phyloP scores from a whole-genome alignment of 2,888 invertebrate species.

The Caprella mutica region DNA sequence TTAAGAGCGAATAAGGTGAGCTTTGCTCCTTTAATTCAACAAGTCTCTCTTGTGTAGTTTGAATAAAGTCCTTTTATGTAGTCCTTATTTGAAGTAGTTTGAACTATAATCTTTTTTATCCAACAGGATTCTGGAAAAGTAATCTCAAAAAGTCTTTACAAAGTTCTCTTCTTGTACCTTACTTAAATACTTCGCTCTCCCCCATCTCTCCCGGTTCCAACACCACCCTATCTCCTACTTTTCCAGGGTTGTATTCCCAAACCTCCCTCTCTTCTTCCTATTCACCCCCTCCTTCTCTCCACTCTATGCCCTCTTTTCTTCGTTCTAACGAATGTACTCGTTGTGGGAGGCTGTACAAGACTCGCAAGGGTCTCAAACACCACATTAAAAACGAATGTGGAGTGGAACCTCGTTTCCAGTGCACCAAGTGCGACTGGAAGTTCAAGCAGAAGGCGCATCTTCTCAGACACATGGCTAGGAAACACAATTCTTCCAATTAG shows the following conservation, averaged over 20 bases:
- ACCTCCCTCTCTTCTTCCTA: conserved; percentile 17
- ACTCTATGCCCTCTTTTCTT: conserved; percentile 14
- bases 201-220: conserved; percentile 22
- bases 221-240: conserved; percentile 25
- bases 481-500: conserved; percentile 18
- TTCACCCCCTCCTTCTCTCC: conserved; percentile 22
- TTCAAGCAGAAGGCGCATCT: conserved; percentile 35
- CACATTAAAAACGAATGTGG: conserved; percentile 35
- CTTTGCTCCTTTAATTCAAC: no score
- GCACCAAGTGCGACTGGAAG: conserved; percentile 33
- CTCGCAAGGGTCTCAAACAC: conserved; percentile 32
- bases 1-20: no score
- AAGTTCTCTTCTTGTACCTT: conserved; percentile 28
- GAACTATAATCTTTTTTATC: conserved; percentile 7
- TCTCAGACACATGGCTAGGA: conserved; percentile 31
- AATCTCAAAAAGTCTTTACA: conserved; percentile 18
- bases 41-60: no score
- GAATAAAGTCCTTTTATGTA: no score
- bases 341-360: conserved; percentile 34
- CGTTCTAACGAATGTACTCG: conserved; percentile 33
- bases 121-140: conserved; percentile 33
- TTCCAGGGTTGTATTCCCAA: conserved; percentile 30
- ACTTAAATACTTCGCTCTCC: conserved; percentile 24
- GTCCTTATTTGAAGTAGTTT: no score
- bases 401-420: conserved; percentile 34